These are phyloP conservation scores for Theocolax elegans DNA, from an alignment of 1,140 invertebrate genomes.

Conservation along the genomic window DNA sequence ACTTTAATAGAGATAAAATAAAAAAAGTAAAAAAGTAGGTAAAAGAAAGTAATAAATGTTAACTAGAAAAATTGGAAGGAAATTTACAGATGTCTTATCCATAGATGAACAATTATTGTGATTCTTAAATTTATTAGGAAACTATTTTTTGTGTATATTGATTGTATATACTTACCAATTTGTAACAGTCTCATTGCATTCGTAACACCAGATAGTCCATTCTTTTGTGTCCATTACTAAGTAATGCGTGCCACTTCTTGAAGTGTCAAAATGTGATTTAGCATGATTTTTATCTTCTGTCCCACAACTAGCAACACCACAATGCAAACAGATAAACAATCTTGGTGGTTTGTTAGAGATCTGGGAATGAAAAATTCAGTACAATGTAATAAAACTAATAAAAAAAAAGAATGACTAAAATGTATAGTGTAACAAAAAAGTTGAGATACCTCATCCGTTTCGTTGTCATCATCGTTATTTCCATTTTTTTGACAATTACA, in stretches of 20 bases:
- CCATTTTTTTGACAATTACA: conserved; percentile 69
- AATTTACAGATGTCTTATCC: too few species aligned
- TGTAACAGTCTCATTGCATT: conserved; percentile 72
- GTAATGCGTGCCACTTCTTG: conserved; percentile 80
- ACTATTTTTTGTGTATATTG: too few species aligned
- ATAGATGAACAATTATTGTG: too few species aligned
- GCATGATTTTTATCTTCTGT: conserved; percentile 78
- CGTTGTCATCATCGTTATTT: conserved; percentile 55
- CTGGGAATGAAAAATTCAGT: conserved; percentile 33
- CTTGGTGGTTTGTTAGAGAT: conserved; percentile 43
- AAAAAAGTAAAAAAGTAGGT: too few species aligned
- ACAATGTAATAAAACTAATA: neutral
- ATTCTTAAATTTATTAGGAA: too few species aligned
- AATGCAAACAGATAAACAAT: conserved; percentile 77
- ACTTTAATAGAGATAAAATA: too few species aligned
- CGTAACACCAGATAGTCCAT: conserved; percentile 82
- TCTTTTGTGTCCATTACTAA: conserved; percentile 78
- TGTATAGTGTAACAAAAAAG: too few species aligned
- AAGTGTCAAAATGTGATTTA: conserved; percentile 79
- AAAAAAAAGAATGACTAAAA: neutral
- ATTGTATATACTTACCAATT: conserved; percentile 9
- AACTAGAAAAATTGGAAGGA: too few species aligned
- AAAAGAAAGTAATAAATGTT: too few species aligned
- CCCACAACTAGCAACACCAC: conserved; percentile 83
- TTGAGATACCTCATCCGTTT: too few species aligned